A percentile compares a stretch with the other conserved stretches of the same genome.
Evolutionary conservation across 2,888 invertebrate species (phyloP).

Genomic region (Cerastis rubricosa): DNA sequence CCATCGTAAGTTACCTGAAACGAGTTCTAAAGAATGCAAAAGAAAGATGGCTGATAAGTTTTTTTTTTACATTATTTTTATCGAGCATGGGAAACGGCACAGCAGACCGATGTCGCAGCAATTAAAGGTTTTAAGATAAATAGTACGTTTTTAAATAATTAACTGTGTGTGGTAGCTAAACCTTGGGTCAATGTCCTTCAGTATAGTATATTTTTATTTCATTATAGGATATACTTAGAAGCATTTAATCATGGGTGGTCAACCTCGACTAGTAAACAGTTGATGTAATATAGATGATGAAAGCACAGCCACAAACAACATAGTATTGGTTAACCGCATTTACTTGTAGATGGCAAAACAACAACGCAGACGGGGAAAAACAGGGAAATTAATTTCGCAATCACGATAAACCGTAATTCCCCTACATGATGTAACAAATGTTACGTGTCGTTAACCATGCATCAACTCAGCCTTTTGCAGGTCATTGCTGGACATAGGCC

Average conservation of each 20-base stretch:
- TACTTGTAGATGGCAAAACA: conserved; percentile 27
- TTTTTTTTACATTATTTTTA: conserved; percentile 36
- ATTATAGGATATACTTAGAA: background rate
- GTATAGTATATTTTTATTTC: background rate
- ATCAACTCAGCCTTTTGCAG: background rate
- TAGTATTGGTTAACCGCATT: conserved; percentile 39
- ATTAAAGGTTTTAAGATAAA: conserved; percentile 51
- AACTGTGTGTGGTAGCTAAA: background rate
- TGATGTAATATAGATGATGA: conserved; percentile 10
- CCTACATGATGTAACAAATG: conserved; percentile 12
- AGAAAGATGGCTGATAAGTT: conserved; percentile 42
- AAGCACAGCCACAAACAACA: conserved; percentile 16
- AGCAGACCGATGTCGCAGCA: conserved; percentile 27
- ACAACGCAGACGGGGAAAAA: conserved; percentile 26
- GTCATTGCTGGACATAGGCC: background rate
- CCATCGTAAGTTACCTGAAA: conserved; percentile 52
- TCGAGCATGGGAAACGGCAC: conserved; percentile 50
- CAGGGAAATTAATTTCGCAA: conserved; percentile 27
- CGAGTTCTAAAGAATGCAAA: conserved; percentile 56
- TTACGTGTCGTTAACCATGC: conserved; percentile 19
- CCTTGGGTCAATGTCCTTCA: background rate
- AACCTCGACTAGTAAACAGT: conserved; percentile 15
- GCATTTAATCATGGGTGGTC: background rate
- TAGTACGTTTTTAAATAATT: conserved; percentile 18
- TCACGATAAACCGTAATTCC: conserved; percentile 31